Percentiles rank a stretch among this genome's conserved stretches.
phyloP scores from a whole-genome alignment of 2,888 invertebrate genomes.

The Achlya flavicornis region DNA sequence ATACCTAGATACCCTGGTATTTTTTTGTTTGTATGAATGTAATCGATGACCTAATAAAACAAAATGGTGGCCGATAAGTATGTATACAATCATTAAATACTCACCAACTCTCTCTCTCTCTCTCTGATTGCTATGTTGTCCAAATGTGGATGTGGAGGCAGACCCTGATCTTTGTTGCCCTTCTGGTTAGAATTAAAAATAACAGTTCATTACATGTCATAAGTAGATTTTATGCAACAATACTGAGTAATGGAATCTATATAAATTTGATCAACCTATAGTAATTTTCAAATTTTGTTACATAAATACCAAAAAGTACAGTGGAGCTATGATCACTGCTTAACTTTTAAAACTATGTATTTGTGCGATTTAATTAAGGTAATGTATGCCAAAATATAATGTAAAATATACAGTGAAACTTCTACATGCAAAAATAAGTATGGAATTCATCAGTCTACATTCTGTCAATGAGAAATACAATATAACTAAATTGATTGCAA shows the following conservation, averaged over 20 bases:
- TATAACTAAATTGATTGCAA: not conserved
- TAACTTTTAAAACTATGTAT: too few species aligned
- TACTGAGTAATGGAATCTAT: not conserved
- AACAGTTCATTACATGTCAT: not conserved
- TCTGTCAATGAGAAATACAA: not conserved
- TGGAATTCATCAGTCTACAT: slow-evolving; percentile 14
- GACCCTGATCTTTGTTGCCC: slow-evolving; percentile 29
- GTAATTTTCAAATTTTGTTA: too few species aligned
- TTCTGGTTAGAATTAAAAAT: not conserved
- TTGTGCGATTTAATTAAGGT: too few species aligned
- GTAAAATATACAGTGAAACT: too few species aligned
- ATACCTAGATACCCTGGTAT: too few species aligned
- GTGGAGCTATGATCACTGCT: too few species aligned
- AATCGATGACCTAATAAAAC: too few species aligned
- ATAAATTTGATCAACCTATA: not conserved
- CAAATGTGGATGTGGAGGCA: slow-evolving; percentile 27
- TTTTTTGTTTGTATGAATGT: too few species aligned
- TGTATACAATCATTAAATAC: slow-evolving; percentile 13
- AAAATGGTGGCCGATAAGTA: too few species aligned
- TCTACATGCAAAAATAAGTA: too few species aligned
- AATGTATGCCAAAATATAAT: too few species aligned
- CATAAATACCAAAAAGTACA: too few species aligned
- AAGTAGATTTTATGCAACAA: not conserved
- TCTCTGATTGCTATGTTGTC: slow-evolving; percentile 36
- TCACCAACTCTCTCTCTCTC: slow-evolving; percentile 47